These are phyloP conservation scores for Pimpla rufipes DNA, from an alignment of 2,888 invertebrate species.

Conservation along the genomic window DNA sequence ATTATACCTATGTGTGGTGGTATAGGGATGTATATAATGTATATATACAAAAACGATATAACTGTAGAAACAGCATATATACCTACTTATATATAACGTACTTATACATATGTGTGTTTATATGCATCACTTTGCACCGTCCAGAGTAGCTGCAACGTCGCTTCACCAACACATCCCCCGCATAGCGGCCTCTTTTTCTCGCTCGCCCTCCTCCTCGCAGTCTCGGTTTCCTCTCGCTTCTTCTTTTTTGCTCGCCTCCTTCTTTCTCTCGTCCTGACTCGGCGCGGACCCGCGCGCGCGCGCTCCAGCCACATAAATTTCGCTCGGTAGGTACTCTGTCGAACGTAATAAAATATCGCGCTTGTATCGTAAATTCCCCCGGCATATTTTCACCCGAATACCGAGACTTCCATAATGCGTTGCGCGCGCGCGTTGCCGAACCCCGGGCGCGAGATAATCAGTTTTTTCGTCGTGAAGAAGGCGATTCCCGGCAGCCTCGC, in stretches of 20 bases:
- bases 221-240: slow-evolving; percentile 31
- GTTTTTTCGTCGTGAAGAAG: slow-evolving; percentile 49
- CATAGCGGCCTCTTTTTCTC: slow-evolving; percentile 56
- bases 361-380: slow-evolving; percentile 80
- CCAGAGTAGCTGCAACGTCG: slow-evolving; percentile 48
- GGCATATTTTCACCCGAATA: slow-evolving; percentile 79
- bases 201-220: slow-evolving; percentile 61
- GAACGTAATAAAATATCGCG: slow-evolving; percentile 82
- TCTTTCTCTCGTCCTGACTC: slow-evolving; percentile 69
- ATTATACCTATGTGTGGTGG: not conserved
- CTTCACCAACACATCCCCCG: slow-evolving; percentile 63
- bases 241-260: slow-evolving; percentile 68
- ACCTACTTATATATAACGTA: too few species aligned
- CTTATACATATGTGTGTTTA: not conserved
- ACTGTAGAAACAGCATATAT: too few species aligned
- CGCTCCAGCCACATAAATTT: slow-evolving; percentile 79
- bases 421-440: slow-evolving; percentile 32
- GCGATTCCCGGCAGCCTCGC: not conserved
- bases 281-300: slow-evolving; percentile 49
- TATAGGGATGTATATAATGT: slow-evolving; percentile 33
- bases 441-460: slow-evolving; percentile 61
- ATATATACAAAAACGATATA: too few species aligned
- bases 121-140: slow-evolving; percentile 41
- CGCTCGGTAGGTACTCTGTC: slow-evolving; percentile 79
- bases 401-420: slow-evolving; percentile 70